phyloP scores from a whole-genome alignment of 1,140 invertebrate species.

The Drosophila busckii region DNA sequence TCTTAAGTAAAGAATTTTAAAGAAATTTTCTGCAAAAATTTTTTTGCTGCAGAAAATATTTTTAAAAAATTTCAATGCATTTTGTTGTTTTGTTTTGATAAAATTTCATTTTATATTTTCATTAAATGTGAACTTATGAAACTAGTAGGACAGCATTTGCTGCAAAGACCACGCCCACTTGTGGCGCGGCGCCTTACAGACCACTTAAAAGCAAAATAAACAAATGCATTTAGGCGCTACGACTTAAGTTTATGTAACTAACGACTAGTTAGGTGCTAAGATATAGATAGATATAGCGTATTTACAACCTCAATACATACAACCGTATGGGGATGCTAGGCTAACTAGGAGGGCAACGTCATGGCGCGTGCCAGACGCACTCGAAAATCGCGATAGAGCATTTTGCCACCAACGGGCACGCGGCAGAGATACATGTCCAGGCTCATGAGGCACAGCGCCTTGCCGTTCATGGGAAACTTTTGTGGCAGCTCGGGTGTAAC shows the following conservation, averaged over 20 bases:
- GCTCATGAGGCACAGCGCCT: conserved; percentile 87
- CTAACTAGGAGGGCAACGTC: conserved; percentile 55
- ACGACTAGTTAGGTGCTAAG: conserved; percentile 53
- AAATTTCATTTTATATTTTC: conserved; percentile 75
- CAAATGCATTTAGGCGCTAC: conserved; percentile 60
- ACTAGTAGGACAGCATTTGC: conserved; percentile 68
- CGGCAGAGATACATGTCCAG: conserved; percentile 86
- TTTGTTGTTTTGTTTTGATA: conserved; percentile 23
- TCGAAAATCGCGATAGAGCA: conserved; percentile 81
- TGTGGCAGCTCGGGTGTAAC: conserved; percentile 79
- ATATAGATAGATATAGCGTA: conserved; percentile 31
- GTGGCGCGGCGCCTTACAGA: conserved; percentile 12
- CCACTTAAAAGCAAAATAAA: conserved; percentile 38
- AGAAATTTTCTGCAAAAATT: no score
- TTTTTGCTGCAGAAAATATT: no score
- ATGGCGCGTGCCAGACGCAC: conserved; percentile 72
- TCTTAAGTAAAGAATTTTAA: no score
- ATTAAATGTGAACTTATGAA: conserved; percentile 47
- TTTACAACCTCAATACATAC: conserved; percentile 47
- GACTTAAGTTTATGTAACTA: conserved; percentile 46
- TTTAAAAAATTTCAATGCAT: no score
- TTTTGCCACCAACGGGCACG: conserved; percentile 84
- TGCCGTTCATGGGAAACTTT: conserved; percentile 88
- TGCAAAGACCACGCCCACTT: conserved; percentile 18
- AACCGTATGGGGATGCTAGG: not conserved